A percentile compares a stretch with the other conserved stretches of the same genome.
phyloP scores from a whole-genome alignment of 2,888 invertebrate genomes.

The Agrochola macilenta region DNA sequence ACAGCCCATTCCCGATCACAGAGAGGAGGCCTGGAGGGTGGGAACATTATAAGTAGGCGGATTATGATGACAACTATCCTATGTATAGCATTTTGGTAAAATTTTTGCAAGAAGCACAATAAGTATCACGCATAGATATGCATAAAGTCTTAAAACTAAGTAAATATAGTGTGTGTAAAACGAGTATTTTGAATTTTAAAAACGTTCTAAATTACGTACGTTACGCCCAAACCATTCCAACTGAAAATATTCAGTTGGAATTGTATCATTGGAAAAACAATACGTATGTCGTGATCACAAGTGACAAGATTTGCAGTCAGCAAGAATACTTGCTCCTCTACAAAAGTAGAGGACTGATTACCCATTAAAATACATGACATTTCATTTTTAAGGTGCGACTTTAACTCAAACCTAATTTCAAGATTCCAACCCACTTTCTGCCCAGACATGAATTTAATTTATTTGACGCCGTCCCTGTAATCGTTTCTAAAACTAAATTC shows the following conservation, averaged over 20 bases:
- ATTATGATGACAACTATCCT: background rate
- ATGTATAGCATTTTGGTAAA: background rate
- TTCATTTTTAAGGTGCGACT: background rate
- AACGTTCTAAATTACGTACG: too few species aligned
- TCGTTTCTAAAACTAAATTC: background rate
- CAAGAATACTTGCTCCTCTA: too few species aligned
- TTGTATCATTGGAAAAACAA: background rate
- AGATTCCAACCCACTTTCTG: background rate
- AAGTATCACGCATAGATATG: background rate
- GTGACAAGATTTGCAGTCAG: conserved; percentile 1
- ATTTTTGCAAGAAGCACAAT: background rate
- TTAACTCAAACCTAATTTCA: conserved; percentile 12
- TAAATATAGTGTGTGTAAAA: background rate
- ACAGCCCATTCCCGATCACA: too few species aligned
- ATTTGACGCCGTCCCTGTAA: background rate
- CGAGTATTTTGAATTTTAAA: background rate
- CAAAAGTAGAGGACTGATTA: background rate
- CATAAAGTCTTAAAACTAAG: background rate
- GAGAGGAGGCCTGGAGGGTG: too few species aligned
- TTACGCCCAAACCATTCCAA: background rate
- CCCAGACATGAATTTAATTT: conserved; percentile 13
- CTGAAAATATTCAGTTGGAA: background rate
- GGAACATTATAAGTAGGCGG: too few species aligned
- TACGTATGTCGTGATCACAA: background rate
- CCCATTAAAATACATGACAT: conserved; percentile 16